A percentile compares a stretch with the other conserved stretches of the same genome.
These are phyloP conservation scores for Microctenopoma steveboyesi DNA, from an alignment of 2,797 vertebrate species.

Conservation along the genomic window DNA sequence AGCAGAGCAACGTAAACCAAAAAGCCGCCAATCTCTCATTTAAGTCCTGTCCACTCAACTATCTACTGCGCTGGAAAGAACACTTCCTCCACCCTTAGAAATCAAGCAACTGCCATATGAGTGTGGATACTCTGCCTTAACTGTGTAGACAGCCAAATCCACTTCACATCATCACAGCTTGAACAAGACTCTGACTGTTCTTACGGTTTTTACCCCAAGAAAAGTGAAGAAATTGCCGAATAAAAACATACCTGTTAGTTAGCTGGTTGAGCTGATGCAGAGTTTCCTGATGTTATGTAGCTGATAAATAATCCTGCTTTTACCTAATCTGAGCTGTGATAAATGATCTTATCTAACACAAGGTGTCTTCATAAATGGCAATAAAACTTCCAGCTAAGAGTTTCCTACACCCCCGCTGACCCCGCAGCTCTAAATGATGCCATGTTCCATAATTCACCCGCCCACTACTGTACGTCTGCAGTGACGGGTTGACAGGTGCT, in stretches of 20 bases:
- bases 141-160: slow-evolving; percentile 1
- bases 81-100: slow-evolving; percentile 15
- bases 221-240: no score
- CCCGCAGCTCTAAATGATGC: background rate
- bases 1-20: slow-evolving; percentile 4
- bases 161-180: background rate
- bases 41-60: slow-evolving; percentile 6
- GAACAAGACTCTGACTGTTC: background rate
- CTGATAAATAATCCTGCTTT: background rate
- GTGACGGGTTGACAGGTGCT: background rate
- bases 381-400: background rate
- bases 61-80: slow-evolving; percentile 3
- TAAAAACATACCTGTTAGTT: background rate
- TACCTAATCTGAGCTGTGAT: no score
- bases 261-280: background rate
- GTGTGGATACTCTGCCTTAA: background rate
- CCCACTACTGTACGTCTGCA: background rate
- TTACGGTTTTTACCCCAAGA: background rate
- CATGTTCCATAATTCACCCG: background rate
- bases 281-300: background rate
- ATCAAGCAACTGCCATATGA: background rate
- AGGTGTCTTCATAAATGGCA: background rate
- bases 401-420: background rate
- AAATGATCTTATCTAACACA: no score
- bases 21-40: slow-evolving; percentile 17